Conservation (phyloP, 2,888 invertebrate genomes). For the Caenorhabditis drosophilae region DNA sequence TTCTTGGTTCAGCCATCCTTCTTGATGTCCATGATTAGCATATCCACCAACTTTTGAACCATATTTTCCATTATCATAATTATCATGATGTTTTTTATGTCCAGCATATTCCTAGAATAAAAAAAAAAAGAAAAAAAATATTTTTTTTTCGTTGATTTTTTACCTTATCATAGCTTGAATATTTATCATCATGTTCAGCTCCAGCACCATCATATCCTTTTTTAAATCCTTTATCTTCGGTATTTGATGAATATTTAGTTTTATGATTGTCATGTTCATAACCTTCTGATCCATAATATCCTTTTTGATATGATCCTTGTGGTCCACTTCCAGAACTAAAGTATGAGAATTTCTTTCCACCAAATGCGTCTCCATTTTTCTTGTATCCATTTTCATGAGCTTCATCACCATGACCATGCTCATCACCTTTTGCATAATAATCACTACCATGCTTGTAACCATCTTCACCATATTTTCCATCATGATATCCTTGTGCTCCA, state of each 20-base stretch:
- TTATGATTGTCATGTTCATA: constrained; percentile 44
- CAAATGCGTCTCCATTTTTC: constrained; percentile 44
- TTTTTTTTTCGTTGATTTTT: not conserved
- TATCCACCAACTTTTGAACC: constrained; percentile 30
- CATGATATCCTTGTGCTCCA: constrained; percentile 32
- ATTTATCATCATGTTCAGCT: constrained; percentile 39
- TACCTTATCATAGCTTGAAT: constrained; percentile 40
- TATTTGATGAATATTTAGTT: constrained; percentile 26
- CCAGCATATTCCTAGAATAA: constrained; percentile 19
- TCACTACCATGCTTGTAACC: constrained; percentile 24
- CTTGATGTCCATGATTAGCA: constrained; percentile 27
- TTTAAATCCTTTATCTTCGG: constrained; percentile 39
- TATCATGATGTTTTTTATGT: constrained; percentile 32
- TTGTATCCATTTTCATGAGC: constrained; percentile 37
- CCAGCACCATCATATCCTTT: constrained; percentile 42
- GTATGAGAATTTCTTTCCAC: constrained; percentile 53
- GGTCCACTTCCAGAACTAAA: constrained; percentile 50
- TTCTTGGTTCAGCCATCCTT: constrained; percentile 39
- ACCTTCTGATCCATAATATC: constrained; percentile 51
- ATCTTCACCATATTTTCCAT: constrained; percentile 35
- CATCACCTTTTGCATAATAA: constrained; percentile 39
- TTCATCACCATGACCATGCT: constrained; percentile 37
- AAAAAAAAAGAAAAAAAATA: not conserved
- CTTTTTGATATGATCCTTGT: constrained; percentile 50
- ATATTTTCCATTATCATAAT: constrained; percentile 35